Evolutionary conservation across 2,113 vertebrate genomes (phyloP).

Genomic region (Syrmaticus mikado): DNA sequence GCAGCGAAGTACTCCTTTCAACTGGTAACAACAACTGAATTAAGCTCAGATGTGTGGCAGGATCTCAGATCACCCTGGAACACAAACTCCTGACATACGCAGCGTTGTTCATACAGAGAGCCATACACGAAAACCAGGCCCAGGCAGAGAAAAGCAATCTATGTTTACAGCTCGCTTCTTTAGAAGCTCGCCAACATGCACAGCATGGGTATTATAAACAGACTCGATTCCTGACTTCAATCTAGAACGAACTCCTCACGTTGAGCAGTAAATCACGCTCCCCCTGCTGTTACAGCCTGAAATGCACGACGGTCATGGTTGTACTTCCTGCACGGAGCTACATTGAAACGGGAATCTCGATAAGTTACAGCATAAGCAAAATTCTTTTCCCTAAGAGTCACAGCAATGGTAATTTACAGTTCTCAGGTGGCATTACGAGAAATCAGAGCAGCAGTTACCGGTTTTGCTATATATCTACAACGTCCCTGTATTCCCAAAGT

Average conservation of each 20-base stretch:
- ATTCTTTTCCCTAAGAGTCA: neutral
- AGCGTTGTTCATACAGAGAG: neutral
- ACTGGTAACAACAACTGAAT: neutral
- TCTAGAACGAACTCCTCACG: neutral
- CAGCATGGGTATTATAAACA: conserved; percentile 53
- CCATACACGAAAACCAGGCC: neutral
- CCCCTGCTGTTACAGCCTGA: conserved; percentile 42
- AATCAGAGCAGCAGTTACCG: rapidly evolving
- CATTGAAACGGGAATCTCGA: neutral
- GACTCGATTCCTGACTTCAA: neutral
- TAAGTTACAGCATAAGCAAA: neutral
- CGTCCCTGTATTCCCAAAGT: conserved; percentile 6
- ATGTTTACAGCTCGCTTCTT: conserved; percentile 41
- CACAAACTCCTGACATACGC: rapidly evolving
- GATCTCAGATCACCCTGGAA: neutral
- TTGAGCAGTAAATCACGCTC: neutral
- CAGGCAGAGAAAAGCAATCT: conserved; percentile 45
- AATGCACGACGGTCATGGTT: neutral
- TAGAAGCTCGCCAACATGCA: neutral
- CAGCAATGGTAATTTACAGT: neutral
- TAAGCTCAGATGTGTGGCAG: neutral
- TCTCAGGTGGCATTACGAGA: rapidly evolving
- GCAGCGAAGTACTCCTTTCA: neutral
- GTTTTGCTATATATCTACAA: neutral
- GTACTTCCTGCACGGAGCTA: neutral